These are phyloP conservation scores for Taenioides sp. DNA, from an alignment of 2,797 vertebrate genomes.

Conservation along the genomic window DNA sequence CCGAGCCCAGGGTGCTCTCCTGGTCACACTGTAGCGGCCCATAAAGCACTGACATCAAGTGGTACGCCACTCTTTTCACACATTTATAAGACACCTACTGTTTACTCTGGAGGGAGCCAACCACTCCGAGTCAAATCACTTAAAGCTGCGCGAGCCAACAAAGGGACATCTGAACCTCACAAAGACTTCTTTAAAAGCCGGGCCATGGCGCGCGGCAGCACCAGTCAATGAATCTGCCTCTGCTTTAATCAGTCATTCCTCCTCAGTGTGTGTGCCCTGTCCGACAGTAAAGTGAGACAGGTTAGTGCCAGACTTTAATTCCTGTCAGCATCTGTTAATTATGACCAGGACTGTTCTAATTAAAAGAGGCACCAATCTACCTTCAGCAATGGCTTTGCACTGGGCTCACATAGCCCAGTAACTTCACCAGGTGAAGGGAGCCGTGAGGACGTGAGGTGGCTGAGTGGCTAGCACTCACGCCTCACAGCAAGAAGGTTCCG, in stretches of 20 bases:
- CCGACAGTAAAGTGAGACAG: conserved; percentile 75
- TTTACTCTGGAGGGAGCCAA: conserved; percentile 54
- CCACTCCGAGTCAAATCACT: conserved; percentile 35
- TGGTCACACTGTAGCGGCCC: conserved; percentile 50
- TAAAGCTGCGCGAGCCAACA: conserved; percentile 47
- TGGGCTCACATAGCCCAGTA: conserved; percentile 63
- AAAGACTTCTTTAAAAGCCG: conserved; percentile 50
- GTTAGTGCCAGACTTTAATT: conserved; percentile 80
- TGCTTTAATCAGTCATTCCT: conserved; percentile 53
- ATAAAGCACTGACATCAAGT: conserved; percentile 66
- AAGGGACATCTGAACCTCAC: conserved; percentile 49
- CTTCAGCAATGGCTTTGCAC: conserved; percentile 64
- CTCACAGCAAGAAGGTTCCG: no score
- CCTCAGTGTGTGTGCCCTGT: conserved; percentile 60
- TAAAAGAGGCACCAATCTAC: conserved; percentile 81
- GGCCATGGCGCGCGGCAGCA: conserved; percentile 17
- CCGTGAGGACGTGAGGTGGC: no score
- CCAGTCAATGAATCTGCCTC: conserved; percentile 49
- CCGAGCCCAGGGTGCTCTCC: conserved; percentile 68
- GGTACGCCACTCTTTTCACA: conserved; percentile 49
- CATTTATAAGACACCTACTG: conserved; percentile 62
- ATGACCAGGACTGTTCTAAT: conserved; percentile 80
- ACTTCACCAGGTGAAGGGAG: conserved; percentile 58
- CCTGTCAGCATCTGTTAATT: conserved; percentile 86
- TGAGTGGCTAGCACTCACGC: no score